These are phyloP conservation scores for Nomada hirtipes DNA, from an alignment of 2,888 invertebrate genomes.

Conservation along the genomic window DNA sequence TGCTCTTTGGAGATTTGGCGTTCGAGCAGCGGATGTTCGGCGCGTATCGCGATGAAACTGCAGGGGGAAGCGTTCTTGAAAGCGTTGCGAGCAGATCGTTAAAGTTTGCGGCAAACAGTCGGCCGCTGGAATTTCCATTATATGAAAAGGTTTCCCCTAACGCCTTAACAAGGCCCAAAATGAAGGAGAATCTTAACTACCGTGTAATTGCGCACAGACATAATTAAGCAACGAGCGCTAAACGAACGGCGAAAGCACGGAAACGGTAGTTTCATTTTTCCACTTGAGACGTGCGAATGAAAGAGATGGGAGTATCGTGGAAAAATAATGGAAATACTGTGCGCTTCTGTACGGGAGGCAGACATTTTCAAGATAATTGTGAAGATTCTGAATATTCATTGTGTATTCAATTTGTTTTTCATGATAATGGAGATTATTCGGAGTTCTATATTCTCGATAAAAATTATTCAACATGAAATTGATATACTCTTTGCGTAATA, in stretches of 20 bases:
- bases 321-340: too few relatives aligned
- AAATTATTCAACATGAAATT: too few relatives aligned
- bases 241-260: slow-evolving; percentile 20
- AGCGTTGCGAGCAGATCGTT: slow-evolving; percentile 15
- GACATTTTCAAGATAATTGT: too few relatives aligned
- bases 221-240: slow-evolving; percentile 32
- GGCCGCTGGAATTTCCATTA: slow-evolving; percentile 37
- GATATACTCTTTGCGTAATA: too few relatives aligned
- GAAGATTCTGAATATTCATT: too few relatives aligned
- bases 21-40: not conserved
- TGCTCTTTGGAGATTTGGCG: slow-evolving; percentile 13
- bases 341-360: too few relatives aligned
- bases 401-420: too few relatives aligned
- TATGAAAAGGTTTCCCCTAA: slow-evolving; percentile 25
- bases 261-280: slow-evolving; percentile 10
- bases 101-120: slow-evolving; percentile 40
- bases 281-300: not conserved
- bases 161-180: slow-evolving; percentile 34
- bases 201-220: slow-evolving; percentile 40
- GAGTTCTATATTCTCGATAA: too few relatives aligned
- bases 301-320: not conserved
- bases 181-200: slow-evolving; percentile 44
- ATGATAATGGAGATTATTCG: too few relatives aligned
- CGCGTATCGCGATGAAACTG: slow-evolving; percentile 29
- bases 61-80: slow-evolving; percentile 18